Conservation (phyloP, 1,140 invertebrate species). For the Sminthurides bifidus region DNA sequence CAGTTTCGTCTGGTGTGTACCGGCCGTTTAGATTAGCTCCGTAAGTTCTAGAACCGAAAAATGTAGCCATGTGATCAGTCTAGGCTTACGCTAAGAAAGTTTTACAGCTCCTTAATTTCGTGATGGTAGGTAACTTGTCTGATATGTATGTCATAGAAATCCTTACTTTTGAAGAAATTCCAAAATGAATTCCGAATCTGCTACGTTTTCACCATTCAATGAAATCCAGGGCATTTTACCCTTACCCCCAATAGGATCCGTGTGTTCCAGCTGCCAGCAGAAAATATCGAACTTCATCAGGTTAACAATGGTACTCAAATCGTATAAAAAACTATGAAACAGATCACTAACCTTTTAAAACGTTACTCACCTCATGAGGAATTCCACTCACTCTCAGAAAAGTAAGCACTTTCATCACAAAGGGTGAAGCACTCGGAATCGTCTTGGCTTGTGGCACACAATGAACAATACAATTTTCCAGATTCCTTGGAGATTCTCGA, state of each 20-base stretch:
- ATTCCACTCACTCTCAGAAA: slow-evolving; percentile 21
- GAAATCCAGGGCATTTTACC: slow-evolving; percentile 20
- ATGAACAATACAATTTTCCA: too few species aligned
- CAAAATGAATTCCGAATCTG: slow-evolving; percentile 14
- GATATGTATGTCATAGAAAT: not conserved
- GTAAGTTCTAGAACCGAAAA: slow-evolving; percentile 16
- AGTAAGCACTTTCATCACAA: slow-evolving; percentile 28
- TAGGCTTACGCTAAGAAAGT: not conserved
- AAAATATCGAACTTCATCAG: not conserved
- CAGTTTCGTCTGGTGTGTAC: not conserved
- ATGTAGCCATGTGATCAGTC: not conserved
- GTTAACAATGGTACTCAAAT: not conserved
- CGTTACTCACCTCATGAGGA: slow-evolving; percentile 15
- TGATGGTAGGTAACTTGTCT: not conserved
- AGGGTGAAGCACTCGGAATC: slow-evolving; percentile 29
- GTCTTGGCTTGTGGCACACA: slow-evolving; percentile 13
- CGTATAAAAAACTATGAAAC: too few species aligned
- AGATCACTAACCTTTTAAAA: too few species aligned
- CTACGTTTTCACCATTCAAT: slow-evolving; percentile 13
- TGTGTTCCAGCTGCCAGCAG: slow-evolving; percentile 1
- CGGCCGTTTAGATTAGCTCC: slow-evolving; percentile 10
- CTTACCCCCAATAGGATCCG: slow-evolving; percentile 6
- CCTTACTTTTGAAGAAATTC: slow-evolving; percentile 15
- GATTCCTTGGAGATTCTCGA: too few species aligned
- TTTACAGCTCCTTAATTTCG: not conserved